Conservation (phyloP, 2,113 vertebrate genomes). For the Hystrix cristata region DNA sequence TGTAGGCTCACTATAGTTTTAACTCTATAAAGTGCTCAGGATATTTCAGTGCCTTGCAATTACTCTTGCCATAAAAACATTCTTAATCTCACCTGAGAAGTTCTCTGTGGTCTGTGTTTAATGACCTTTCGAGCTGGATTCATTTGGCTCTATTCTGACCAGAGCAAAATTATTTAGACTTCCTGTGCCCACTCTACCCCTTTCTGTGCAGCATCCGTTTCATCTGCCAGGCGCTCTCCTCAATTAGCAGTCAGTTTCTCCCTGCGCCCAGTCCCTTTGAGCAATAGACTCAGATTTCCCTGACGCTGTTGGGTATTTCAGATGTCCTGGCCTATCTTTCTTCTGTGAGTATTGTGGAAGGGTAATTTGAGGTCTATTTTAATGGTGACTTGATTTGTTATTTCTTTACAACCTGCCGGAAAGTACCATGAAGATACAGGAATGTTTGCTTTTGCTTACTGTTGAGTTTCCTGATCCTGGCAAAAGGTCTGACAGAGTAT, state of each 20-base stretch:
- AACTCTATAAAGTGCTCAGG: background rate
- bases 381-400: background rate
- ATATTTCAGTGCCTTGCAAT: background rate
- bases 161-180: background rate
- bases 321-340: background rate
- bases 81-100: background rate
- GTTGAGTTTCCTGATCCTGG: background rate
- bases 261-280: background rate
- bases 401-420: background rate
- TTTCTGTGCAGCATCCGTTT: background rate
- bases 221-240: background rate
- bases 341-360: background rate
- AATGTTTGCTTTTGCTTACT: background rate
- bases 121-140: background rate
- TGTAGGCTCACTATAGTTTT: background rate
- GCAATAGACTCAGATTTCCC: background rate
- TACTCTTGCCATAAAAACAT: background rate
- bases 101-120: background rate
- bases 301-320: background rate
- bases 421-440: accelerated
- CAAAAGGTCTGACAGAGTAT: background rate
- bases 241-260: too few species aligned
- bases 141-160: background rate
- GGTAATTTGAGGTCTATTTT: background rate
- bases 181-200: background rate